phyloP scores from a whole-genome alignment of 2,888 invertebrate genomes.

The Arrhopalites spinosus region DNA sequence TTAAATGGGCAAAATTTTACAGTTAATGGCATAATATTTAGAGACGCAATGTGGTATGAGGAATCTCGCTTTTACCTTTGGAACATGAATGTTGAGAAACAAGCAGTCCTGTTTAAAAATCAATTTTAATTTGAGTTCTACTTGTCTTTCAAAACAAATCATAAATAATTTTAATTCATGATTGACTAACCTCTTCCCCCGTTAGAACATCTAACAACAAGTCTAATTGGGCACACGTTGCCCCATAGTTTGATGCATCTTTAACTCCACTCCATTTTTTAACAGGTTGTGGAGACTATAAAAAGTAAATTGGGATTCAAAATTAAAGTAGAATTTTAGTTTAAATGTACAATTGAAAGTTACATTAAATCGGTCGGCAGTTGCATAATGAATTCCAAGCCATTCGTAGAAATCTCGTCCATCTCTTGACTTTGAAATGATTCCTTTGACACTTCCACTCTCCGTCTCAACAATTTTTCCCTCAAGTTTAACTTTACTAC shows the following conservation, averaged over 20 bases:
- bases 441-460: constrained; percentile 29
- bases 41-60: neutral
- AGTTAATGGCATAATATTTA: too few species aligned
- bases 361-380: neutral
- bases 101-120: constrained; percentile 22
- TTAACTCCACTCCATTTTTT: constrained; percentile 6
- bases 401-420: constrained; percentile 31
- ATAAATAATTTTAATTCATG: neutral
- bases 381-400: constrained; percentile 29
- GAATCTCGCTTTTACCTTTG: neutral
- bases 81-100: constrained; percentile 26
- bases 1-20: neutral
- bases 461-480: constrained; percentile 22
- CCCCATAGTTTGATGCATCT: neutral
- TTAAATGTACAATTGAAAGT: neutral
- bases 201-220: neutral
- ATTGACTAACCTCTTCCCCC: neutral
- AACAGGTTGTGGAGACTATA: constrained; percentile 27
- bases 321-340: neutral
- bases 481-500: neutral
- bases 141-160: neutral
- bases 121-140: neutral
- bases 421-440: constrained; percentile 22
- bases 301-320: neutral
- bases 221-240: constrained; percentile 27